Evolutionary conservation across 2,888 invertebrate species (phyloP).

Genomic region (Bugulina stolonifera): DNA sequence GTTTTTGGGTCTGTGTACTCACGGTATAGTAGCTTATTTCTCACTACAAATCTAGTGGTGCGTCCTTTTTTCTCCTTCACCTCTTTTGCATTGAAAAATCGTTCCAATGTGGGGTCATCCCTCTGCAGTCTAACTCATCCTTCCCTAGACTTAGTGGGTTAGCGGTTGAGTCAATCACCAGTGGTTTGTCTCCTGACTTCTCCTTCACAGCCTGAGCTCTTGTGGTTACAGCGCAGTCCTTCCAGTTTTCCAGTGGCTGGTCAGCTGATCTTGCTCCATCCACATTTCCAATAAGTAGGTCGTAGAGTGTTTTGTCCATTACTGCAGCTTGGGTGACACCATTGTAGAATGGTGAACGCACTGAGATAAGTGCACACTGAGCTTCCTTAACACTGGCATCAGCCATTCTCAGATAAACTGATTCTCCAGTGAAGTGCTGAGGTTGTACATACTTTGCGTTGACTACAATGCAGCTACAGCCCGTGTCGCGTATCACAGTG

Average conservation of each 20-base stretch:
- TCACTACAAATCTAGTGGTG: slow-evolving; percentile 15
- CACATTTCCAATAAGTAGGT: slow-evolving; percentile 12
- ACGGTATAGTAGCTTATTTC: background rate
- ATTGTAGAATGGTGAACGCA: background rate
- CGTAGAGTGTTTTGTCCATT: background rate
- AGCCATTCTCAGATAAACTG: slow-evolving; percentile 8
- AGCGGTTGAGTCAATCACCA: background rate
- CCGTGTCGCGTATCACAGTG: background rate
- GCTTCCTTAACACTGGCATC: background rate
- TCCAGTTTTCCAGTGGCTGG: background rate
- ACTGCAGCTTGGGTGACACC: background rate
- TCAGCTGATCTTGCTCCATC: background rate
- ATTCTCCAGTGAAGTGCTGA: background rate
- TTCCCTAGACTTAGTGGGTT: background rate
- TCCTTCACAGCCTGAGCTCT: background rate
- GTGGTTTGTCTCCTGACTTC: background rate
- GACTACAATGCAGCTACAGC: background rate
- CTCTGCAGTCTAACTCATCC: background rate
- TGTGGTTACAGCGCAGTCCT: background rate
- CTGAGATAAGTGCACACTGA: background rate
- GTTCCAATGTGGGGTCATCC: slow-evolving; percentile 12
- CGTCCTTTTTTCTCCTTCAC: slow-evolving; percentile 8
- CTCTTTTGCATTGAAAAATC: background rate
- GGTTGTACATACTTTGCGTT: background rate
- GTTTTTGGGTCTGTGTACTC: background rate